Evolutionary conservation across 2,888 invertebrate genomes (phyloP).

Genomic region (Scelioninae gen. 2): DNA sequence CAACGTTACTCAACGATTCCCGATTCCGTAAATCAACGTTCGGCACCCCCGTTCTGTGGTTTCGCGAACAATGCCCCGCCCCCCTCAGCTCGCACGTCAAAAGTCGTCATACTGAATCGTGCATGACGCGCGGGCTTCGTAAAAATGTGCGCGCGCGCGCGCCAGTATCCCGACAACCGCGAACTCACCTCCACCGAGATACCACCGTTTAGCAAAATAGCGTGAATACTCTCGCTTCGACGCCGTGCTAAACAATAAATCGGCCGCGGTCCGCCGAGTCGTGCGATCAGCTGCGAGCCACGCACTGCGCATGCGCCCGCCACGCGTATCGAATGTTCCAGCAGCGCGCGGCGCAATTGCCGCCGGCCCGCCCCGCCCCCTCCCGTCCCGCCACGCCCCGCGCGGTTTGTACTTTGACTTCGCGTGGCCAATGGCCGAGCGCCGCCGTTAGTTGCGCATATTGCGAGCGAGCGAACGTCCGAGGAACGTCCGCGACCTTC

Average conservation of each 20-base stretch:
- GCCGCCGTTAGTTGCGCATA: constrained; percentile 55
- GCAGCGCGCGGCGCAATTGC: constrained; percentile 21
- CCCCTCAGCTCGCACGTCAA: not conserved
- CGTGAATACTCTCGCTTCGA: constrained; percentile 75
- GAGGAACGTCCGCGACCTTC: constrained; percentile 79
- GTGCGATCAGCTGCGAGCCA: constrained; percentile 63
- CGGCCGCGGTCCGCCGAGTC: constrained; percentile 52
- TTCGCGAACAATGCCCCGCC: no score
- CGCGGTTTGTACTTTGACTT: constrained; percentile 55
- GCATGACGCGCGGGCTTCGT: no score
- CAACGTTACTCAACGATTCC: no score
- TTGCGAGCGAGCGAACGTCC: constrained; percentile 44
- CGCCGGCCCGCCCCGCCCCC: constrained; percentile 2
- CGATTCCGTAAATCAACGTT: no score
- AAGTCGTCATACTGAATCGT: no score
- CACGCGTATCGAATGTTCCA: constrained; percentile 32
- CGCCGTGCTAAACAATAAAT: constrained; percentile 72
- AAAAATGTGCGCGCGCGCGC: no score
- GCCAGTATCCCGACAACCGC: no score
- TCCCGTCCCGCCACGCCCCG: not conserved
- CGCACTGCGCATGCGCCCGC: constrained; percentile 51
- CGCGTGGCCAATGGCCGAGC: constrained; percentile 63
- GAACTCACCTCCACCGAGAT: not conserved
- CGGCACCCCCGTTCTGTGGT: no score
- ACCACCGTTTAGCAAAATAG: constrained; percentile 67